phyloP scores from a whole-genome alignment of 2,113 vertebrate genomes.

The Numida meleagris region DNA sequence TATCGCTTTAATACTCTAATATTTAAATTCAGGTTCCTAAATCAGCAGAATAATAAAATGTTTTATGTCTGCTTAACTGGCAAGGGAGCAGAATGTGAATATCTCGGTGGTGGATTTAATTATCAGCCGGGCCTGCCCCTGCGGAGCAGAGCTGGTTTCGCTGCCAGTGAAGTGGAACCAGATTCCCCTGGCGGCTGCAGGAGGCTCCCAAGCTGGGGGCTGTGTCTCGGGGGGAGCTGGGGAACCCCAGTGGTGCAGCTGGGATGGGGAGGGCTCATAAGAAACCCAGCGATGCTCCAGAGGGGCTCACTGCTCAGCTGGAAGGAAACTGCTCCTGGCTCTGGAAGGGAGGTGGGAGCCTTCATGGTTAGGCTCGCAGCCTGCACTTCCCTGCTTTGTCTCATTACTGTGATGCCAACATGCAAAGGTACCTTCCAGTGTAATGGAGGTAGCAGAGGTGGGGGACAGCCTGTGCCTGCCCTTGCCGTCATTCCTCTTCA shows the following conservation, averaged over 20 bases:
- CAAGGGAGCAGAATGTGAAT: constrained; percentile 67
- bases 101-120: constrained; percentile 65
- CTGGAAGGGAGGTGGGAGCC: background rate
- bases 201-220: background rate
- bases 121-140: constrained; percentile 36
- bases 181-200: background rate
- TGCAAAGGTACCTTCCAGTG: accelerated
- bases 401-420: background rate
- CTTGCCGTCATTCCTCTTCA: accelerated
- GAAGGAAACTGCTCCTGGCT: background rate
- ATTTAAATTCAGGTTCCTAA: constrained; percentile 79
- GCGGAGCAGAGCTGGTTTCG: background rate
- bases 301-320: background rate
- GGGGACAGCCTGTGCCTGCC: background rate
- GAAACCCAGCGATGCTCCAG: background rate
- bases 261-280: background rate
- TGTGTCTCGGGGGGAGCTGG: background rate
- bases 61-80: constrained; percentile 74
- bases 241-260: background rate
- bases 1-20: constrained; percentile 76
- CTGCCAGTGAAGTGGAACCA: background rate
- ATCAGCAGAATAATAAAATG: constrained; percentile 74
- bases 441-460: background rate
- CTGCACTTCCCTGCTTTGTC: accelerated
- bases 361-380: background rate